Evolutionary conservation across 53 echinoderm and acorn worm species (phyloP).

Genomic region (Luidia sarsii): DNA sequence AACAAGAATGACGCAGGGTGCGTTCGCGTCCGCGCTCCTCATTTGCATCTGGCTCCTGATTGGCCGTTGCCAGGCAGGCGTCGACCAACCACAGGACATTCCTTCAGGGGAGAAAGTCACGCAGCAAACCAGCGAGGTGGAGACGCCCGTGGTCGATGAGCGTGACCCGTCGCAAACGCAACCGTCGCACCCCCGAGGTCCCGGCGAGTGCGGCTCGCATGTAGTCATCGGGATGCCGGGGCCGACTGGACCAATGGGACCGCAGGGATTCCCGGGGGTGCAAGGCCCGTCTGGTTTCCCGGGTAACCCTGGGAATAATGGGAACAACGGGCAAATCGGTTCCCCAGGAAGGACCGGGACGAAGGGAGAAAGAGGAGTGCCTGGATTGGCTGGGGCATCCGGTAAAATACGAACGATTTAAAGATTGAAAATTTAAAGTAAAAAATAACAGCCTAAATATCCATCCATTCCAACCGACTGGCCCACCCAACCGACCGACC

Average conservation of each 20-base stretch:
- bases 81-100: conserved; percentile 19
- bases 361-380: conserved; percentile 66
- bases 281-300: conserved; percentile 65
- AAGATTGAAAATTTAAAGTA: no score
- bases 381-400: conserved; percentile 30
- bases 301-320: conserved; percentile 79
- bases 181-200: background rate
- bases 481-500: no score
- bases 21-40: background rate
- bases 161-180: background rate
- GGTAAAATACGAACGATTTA: conserved; percentile 61
- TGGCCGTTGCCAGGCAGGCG: conserved; percentile 15
- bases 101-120: background rate
- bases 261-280: conserved; percentile 60
- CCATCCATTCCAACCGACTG: no score
- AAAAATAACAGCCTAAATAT: no score
- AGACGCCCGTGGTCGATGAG: background rate
- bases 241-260: conserved; percentile 49
- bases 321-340: conserved; percentile 81
- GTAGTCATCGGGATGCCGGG: conserved; percentile 68
- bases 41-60: conserved; percentile 27
- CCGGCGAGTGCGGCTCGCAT: background rate
- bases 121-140: conserved; percentile 1
- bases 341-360: conserved; percentile 55
- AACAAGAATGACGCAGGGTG: no score